These are phyloP conservation scores for Drosophila anceps DNA, from an alignment of 2,888 invertebrate species.

Conservation along the genomic window DNA sequence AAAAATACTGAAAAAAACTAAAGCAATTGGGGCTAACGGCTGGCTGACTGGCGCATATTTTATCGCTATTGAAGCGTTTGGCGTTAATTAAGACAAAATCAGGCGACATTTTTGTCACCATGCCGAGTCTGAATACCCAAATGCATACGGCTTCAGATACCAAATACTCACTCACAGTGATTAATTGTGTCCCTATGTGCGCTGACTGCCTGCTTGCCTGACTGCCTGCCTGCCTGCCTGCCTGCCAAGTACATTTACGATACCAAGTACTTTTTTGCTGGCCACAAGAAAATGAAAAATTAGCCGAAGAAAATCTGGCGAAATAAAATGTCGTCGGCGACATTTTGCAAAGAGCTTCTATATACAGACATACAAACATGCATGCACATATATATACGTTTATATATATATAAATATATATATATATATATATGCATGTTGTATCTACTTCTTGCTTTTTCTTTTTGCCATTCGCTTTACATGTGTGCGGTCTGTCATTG, in stretches of 20 bases:
- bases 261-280: conserved; percentile 27
- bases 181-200: conserved; percentile 75
- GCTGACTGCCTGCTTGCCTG: conserved; percentile 48
- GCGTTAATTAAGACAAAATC: conserved; percentile 85
- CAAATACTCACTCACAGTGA: conserved; percentile 56
- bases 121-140: conserved; percentile 51
- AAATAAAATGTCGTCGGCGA: conserved; percentile 85
- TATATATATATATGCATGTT: conserved; percentile 10
- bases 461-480: conserved; percentile 24
- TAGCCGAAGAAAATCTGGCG: conserved; percentile 83
- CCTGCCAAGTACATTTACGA: conserved; percentile 42
- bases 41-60: conserved; percentile 79
- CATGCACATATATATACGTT: not conserved
- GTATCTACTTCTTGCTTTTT: conserved; percentile 12
- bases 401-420: not conserved
- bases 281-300: conserved; percentile 82
- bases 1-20: not conserved
- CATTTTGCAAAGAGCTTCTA: conserved; percentile 80
- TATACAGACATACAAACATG: not conserved
- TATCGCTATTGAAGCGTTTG: conserved; percentile 85
- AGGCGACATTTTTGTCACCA: conserved; percentile 84
- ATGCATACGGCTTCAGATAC: conserved; percentile 23
- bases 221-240: conserved; percentile 32
- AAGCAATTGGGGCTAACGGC: conserved; percentile 33
- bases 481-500: conserved; percentile 45